Conservation (phyloP, 2,797 vertebrate genomes). For the Lagorchestes hirsutus region DNA sequence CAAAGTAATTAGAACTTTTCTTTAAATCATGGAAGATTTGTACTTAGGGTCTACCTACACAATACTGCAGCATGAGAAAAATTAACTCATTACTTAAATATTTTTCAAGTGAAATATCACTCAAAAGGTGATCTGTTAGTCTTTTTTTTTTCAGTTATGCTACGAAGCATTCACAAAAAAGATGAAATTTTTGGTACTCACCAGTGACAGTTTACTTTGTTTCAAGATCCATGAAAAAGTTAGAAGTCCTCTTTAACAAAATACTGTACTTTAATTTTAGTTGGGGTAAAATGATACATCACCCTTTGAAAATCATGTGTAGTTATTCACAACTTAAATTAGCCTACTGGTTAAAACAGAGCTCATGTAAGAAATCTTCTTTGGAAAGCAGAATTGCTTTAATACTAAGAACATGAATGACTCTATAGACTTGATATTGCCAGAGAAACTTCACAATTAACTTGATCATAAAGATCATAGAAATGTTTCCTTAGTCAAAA, state of each 20-base stretch:
- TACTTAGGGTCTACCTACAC: neutral
- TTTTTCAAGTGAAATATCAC: neutral
- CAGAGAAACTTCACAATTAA: conserved; percentile 42
- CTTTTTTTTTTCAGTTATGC: neutral
- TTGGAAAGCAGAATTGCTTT: conserved; percentile 26
- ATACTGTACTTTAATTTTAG: conserved; percentile 30
- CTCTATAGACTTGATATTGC: conserved; percentile 12
- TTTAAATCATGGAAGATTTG: neutral
- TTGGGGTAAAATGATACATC: conserved; percentile 4
- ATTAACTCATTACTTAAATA: neutral
- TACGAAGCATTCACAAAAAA: neutral
- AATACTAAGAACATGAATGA: conserved; percentile 10
- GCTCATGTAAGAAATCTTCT: conserved; percentile 50
- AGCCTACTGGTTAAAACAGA: conserved; percentile 36
- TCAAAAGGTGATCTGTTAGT: neutral
- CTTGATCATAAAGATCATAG: conserved; percentile 63
- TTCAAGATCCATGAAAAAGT: neutral
- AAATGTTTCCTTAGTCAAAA: neutral
- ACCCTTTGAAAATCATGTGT: neutral
- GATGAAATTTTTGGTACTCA: too few relatives aligned
- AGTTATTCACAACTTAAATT: conserved; percentile 38
- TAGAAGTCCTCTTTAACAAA: neutral
- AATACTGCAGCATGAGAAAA: neutral
- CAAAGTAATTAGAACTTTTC: neutral
- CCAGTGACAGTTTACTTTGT: neutral